Evolutionary conservation across 1,140 invertebrate genomes (phyloP).

Genomic region (Carcinoscorpius rotundicauda): DNA sequence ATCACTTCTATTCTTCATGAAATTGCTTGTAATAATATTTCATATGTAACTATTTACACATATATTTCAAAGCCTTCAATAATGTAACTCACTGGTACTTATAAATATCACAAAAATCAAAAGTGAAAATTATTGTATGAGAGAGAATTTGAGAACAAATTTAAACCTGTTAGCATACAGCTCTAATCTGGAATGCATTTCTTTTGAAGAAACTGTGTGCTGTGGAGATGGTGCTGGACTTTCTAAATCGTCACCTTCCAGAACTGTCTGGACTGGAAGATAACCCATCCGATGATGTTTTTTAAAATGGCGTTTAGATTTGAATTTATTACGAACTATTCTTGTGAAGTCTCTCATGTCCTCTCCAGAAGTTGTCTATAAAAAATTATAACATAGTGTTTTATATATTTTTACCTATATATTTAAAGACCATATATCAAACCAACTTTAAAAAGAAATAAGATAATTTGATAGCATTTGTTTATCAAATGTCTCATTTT

Average conservation of each 20-base stretch:
- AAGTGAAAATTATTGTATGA: too few relatives aligned
- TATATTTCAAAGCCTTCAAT: too few relatives aligned
- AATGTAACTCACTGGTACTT: too few relatives aligned
- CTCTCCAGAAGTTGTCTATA: constrained; percentile 89
- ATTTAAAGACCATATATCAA: too few relatives aligned
- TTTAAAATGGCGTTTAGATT: constrained; percentile 91
- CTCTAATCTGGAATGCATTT: constrained; percentile 87
- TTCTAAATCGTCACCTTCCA: constrained; percentile 81
- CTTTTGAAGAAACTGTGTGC: constrained; percentile 48
- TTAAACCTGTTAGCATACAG: constrained; percentile 60
- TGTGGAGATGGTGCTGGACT: constrained; percentile 61
- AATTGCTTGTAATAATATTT: too few relatives aligned
- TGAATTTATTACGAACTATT: constrained; percentile 97
- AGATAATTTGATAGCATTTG: background rate
- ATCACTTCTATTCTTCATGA: too few relatives aligned
- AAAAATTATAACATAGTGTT: constrained; percentile 5
- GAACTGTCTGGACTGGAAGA: constrained; percentile 86
- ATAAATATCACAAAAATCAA: too few relatives aligned
- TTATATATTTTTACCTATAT: background rate
- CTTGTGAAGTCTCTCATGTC: constrained; percentile 95
- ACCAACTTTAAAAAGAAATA: background rate
- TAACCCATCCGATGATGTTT: constrained; percentile 94
- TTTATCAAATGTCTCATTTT: too few relatives aligned
- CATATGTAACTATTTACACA: too few relatives aligned
- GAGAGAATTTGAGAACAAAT: too few relatives aligned